A percentile compares a stretch with the other conserved stretches of the same genome.
Conservation (phyloP, 2,888 invertebrate genomes). For the Poecilobothrus nobilitatus region DNA sequence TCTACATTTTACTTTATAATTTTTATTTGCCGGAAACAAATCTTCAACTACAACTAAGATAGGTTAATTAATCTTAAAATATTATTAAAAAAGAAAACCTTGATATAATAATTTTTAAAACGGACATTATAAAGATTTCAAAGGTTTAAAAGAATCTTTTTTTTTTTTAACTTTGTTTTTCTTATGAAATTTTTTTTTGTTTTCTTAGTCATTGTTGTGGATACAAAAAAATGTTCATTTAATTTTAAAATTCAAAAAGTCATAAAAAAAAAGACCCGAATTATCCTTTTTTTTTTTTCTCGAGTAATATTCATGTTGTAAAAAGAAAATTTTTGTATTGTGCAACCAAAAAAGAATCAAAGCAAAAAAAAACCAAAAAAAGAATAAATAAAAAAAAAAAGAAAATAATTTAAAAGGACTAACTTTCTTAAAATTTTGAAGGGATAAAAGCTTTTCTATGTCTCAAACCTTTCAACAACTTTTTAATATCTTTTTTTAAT, state of each 20-base stretch:
- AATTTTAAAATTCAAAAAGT: background rate
- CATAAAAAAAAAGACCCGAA: background rate
- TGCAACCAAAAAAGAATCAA: background rate
- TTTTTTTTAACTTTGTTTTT: too few species aligned
- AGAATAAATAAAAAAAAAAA: background rate
- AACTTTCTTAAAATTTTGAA: background rate
- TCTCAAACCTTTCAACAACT: conserved; percentile 1
- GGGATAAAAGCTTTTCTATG: conserved; percentile 1
- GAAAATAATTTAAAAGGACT: background rate
- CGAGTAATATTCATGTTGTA: background rate
- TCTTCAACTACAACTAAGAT: too few species aligned
- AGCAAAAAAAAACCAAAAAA: background rate
- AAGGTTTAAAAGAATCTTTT: too few species aligned
- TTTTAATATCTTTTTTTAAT: background rate
- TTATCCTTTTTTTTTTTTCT: background rate
- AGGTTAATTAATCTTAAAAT: too few species aligned
- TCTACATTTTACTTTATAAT: too few species aligned
- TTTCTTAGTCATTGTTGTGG: too few species aligned
- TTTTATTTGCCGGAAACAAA: too few species aligned
- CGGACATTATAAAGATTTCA: too few species aligned
- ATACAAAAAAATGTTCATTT: background rate
- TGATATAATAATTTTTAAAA: too few species aligned
- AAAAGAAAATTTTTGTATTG: background rate
- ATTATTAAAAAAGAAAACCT: too few species aligned
- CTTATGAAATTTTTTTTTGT: too few species aligned